Percentiles rank a stretch among this genome's conserved stretches.
Evolutionary conservation across 2,797 vertebrate genomes (phyloP).

Genomic region (Sorex maritimensis): DNA sequence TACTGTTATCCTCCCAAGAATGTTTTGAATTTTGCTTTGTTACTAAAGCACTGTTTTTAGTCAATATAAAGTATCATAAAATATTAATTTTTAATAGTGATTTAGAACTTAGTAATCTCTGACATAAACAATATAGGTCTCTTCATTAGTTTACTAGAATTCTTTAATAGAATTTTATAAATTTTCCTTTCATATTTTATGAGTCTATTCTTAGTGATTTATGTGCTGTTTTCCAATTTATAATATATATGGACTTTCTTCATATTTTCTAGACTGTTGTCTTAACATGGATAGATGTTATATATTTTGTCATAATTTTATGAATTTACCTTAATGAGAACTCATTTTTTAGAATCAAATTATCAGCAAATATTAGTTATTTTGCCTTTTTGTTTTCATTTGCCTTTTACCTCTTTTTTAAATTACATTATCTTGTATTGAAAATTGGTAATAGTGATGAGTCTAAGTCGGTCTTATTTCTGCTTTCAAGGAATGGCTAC

Average conservation of each 20-base stretch:
- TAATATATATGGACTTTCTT: neutral
- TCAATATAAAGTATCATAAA: conserved; percentile 35
- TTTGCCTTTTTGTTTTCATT: conserved; percentile 54
- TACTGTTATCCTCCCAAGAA: no score
- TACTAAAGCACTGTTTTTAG: no score
- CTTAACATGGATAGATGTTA: conserved; percentile 12
- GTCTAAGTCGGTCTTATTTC: no score
- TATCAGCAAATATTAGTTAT: conserved; percentile 24
- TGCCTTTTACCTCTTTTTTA: conserved; percentile 39
- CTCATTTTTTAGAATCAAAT: neutral
- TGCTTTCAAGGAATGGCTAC: no score
- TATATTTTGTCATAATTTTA: neutral
- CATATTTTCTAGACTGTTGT: conserved; percentile 44
- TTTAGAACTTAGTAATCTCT: conserved; percentile 37
- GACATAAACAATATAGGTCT: neutral
- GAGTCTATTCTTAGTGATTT: conserved; percentile 45
- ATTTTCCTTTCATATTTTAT: conserved; percentile 17
- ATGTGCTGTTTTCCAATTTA: conserved; percentile 16
- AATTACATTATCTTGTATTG: no score
- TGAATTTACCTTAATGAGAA: no score
- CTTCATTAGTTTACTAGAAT: conserved; percentile 61
- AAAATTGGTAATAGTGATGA: no score
- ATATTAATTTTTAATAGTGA: conserved; percentile 6
- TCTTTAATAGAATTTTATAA: neutral
- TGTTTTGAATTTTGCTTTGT: no score